phyloP scores from a whole-genome alignment of 2,888 invertebrate genomes.

The Drosophila robusta region DNA sequence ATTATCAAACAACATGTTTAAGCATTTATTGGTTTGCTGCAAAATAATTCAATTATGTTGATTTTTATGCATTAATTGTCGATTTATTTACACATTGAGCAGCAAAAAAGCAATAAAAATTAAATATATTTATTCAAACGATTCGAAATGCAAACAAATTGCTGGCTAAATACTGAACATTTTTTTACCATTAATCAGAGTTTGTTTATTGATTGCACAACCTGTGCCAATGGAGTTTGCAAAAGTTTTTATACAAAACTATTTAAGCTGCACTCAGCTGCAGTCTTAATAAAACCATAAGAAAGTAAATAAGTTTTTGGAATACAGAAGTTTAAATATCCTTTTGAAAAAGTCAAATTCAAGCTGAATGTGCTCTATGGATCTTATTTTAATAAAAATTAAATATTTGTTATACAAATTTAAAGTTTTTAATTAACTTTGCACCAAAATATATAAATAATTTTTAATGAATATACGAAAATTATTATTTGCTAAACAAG shows the following conservation, averaged over 20 bases:
- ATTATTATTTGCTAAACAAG: too few relatives aligned
- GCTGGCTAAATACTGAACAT: slow-evolving; percentile 20
- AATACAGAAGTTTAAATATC: not conserved
- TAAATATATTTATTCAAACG: slow-evolving; percentile 13
- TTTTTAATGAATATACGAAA: too few relatives aligned
- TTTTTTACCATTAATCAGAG: slow-evolving; percentile 24
- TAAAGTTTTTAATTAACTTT: not conserved
- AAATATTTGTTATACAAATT: not conserved
- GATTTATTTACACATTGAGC: slow-evolving; percentile 50
- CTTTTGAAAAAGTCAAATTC: not conserved
- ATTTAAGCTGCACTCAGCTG: slow-evolving; percentile 16
- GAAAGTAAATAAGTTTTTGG: not conserved
- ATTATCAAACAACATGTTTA: slow-evolving; percentile 29
- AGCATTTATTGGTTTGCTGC: slow-evolving; percentile 29
- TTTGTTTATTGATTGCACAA: slow-evolving; percentile 35
- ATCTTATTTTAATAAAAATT: too few relatives aligned
- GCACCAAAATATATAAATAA: not conserved
- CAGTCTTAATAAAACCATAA: not conserved
- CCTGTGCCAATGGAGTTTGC: not conserved
- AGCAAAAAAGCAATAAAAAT: slow-evolving; percentile 18
- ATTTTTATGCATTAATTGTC: slow-evolving; percentile 62
- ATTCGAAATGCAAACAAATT: slow-evolving; percentile 21
- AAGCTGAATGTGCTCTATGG: too few relatives aligned
- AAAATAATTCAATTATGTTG: slow-evolving; percentile 68
- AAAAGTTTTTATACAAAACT: slow-evolving; percentile 24